phyloP scores from a whole-genome alignment of 2,113 vertebrate genomes.

The Manacus vitellinus region DNA sequence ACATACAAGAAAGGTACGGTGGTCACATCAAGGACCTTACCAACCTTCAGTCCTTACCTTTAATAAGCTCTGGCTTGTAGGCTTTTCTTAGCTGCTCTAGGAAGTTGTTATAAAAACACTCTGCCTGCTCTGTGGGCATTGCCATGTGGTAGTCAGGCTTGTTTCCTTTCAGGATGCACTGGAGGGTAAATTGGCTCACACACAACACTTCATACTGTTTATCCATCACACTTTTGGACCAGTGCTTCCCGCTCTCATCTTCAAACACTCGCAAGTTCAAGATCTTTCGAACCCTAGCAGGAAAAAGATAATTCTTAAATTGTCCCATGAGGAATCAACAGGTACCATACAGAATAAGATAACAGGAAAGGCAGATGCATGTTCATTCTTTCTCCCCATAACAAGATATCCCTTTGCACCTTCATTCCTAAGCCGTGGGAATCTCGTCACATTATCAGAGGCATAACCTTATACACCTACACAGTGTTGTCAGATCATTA shows the following conservation, averaged over 20 bases:
- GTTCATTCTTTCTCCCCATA: neutral
- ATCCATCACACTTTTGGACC: conserved; percentile 94
- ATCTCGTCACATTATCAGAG: neutral
- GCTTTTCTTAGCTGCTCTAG: conserved; percentile 87
- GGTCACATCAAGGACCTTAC: neutral
- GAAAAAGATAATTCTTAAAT: neutral
- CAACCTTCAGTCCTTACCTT: conserved; percentile 77
- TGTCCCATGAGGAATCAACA: neutral
- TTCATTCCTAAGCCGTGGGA: neutral
- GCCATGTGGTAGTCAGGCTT: conserved; percentile 95
- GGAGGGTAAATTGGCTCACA: conserved; percentile 96
- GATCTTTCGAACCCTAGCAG: conserved; percentile 90
- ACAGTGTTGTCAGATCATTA: neutral
- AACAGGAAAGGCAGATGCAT: neutral
- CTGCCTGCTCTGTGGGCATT: conserved; percentile 89
- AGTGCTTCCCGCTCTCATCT: conserved; percentile 90
- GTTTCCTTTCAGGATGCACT: conserved; percentile 93
- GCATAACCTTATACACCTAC: neutral
- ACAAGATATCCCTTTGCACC: neutral
- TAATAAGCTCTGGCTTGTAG: conserved; percentile 90
- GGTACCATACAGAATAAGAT: neutral
- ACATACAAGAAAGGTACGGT: neutral
- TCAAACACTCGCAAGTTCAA: conserved; percentile 93
- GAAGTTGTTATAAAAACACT: conserved; percentile 89
- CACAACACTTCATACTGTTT: conserved; percentile 90